These are phyloP conservation scores for Thamnaconus septentrionalis DNA, from an alignment of 2,113 vertebrate genomes.

Conservation along the genomic window DNA sequence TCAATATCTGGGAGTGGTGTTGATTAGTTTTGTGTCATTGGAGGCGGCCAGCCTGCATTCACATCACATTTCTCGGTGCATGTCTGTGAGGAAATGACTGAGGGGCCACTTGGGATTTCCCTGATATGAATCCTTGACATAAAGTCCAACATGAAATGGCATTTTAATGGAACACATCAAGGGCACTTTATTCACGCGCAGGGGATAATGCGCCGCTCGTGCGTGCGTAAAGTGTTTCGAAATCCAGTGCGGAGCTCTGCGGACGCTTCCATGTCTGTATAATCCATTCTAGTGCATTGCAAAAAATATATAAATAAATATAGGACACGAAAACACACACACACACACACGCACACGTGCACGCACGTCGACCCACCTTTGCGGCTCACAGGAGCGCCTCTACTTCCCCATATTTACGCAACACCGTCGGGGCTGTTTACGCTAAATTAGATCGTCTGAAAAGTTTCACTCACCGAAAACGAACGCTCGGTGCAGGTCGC, in stretches of 20 bases:
- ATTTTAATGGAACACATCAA: conserved; percentile 9
- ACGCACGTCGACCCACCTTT: conserved; percentile 10
- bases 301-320: too few relatives aligned
- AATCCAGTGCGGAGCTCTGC: too few relatives aligned
- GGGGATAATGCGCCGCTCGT: not conserved
- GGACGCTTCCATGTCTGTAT: too few relatives aligned
- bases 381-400: conserved; percentile 15
- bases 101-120: not conserved
- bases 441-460: conserved; percentile 3
- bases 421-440: not conserved
- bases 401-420: not conserved
- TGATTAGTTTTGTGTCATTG: not conserved
- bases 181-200: not conserved
- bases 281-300: too few relatives aligned
- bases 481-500: conserved; percentile 14
- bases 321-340: too few relatives aligned
- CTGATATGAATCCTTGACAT: not conserved
- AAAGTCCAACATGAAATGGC: not conserved
- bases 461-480: conserved; percentile 71
- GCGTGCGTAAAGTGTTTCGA: not conserved
- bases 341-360: too few relatives aligned
- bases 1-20: not conserved
- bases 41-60: not conserved
- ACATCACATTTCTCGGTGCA: not conserved
- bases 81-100: not conserved